Percentiles rank a stretch among this genome's conserved stretches.
phyloP scores from a whole-genome alignment of 1,140 invertebrate species.

The Drosophila suzukii region DNA sequence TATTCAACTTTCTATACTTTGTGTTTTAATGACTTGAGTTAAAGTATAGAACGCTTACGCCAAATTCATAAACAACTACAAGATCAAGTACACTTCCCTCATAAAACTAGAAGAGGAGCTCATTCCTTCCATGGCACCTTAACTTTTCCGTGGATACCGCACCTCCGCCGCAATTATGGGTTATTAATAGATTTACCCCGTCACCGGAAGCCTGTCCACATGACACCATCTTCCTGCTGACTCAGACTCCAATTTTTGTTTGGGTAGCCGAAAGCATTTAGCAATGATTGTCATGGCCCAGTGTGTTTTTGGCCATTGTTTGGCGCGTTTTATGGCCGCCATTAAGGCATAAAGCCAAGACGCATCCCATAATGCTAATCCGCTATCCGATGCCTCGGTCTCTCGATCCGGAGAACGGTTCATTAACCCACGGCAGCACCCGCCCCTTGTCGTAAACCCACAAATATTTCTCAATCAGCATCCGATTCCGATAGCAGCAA shows the following conservation, averaged over 20 bases:
- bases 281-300: conserved; percentile 64
- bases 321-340: conserved; percentile 48
- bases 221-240: neutral
- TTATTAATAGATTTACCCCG: conserved; percentile 42
- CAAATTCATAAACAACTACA: too few species aligned
- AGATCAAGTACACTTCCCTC: too few species aligned
- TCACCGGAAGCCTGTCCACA: conserved; percentile 32
- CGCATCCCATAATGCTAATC: conserved; percentile 41
- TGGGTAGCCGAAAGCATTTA: conserved; percentile 72
- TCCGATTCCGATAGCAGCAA: conserved; percentile 22
- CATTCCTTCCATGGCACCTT: too few species aligned
- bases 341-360: conserved; percentile 38
- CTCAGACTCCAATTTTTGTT: conserved; percentile 10
- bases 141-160: neutral
- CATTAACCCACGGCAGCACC: conserved; percentile 53
- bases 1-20: too few species aligned
- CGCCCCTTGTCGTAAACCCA: conserved; percentile 24
- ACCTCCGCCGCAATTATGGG: conserved; percentile 31
- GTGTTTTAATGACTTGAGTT: too few species aligned
- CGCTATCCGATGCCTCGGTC: neutral
- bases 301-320: conserved; percentile 58
- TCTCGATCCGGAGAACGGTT: conserved; percentile 21
- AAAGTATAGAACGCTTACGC: too few species aligned
- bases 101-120: too few species aligned
- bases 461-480: conserved; percentile 53